Conservation (phyloP, 2,888 invertebrate species). For the Notocelia uddmanniana region DNA sequence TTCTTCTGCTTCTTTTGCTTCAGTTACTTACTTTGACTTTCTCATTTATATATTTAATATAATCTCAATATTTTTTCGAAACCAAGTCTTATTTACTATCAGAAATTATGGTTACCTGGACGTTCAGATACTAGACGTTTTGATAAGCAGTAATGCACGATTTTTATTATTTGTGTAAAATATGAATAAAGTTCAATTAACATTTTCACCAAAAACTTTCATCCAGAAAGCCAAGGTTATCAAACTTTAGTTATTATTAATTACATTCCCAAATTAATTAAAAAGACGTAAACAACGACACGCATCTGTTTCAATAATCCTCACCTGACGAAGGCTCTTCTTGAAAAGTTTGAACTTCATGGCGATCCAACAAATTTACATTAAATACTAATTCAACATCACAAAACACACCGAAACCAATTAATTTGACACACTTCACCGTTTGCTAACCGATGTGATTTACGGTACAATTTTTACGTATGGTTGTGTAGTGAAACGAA, state of each 20-base stretch:
- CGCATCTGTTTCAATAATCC: slow-evolving; percentile 59
- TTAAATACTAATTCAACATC: slow-evolving; percentile 42
- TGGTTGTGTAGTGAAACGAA: neutral
- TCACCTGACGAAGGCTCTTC: slow-evolving; percentile 73
- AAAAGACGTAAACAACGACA: slow-evolving; percentile 43
- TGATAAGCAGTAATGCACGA: no score
- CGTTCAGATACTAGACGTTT: no score
- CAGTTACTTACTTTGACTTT: no score
- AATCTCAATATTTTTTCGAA: no score
- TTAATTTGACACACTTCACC: slow-evolving; percentile 49
- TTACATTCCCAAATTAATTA: slow-evolving; percentile 5
- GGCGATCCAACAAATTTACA: slow-evolving; percentile 43
- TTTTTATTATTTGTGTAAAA: no score
- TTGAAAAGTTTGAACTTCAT: slow-evolving; percentile 82
- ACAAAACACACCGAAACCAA: slow-evolving; percentile 55
- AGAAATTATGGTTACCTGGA: no score
- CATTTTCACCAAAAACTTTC: no score
- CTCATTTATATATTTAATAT: no score
- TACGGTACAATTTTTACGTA: slow-evolving; percentile 14
- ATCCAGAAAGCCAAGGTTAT: no score
- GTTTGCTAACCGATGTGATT: slow-evolving; percentile 13
- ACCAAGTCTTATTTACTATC: no score
- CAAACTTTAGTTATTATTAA: neutral
- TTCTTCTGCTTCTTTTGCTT: no score
- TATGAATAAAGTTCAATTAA: no score